Conservation (phyloP, 2,888 invertebrate genomes). For the Diadegma fenestrale region DNA sequence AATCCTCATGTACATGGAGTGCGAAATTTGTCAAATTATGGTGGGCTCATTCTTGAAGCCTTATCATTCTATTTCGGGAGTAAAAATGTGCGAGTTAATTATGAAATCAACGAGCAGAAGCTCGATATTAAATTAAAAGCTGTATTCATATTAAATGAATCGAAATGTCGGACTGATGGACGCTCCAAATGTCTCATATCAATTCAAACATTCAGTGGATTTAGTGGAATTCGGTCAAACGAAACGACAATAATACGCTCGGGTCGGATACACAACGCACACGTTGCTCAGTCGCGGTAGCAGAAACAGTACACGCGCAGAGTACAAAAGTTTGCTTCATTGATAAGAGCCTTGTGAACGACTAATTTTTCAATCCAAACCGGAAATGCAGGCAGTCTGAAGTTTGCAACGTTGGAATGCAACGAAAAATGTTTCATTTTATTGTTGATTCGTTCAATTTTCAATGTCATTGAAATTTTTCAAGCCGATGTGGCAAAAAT, state of each 20-base stretch:
- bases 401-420: too few relatives aligned
- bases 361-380: neutral
- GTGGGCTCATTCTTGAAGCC: neutral
- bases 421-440: too few relatives aligned
- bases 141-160: slow-evolving; percentile 28
- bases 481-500: too few relatives aligned
- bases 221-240: neutral
- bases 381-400: too few relatives aligned
- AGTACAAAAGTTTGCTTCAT: neutral
- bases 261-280: neutral
- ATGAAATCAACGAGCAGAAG: slow-evolving; percentile 36
- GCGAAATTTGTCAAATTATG: neutral
- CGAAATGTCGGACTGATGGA: neutral
- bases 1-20: neutral
- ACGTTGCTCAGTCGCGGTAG: neutral
- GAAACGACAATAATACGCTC: neutral
- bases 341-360: neutral
- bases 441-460: too few relatives aligned
- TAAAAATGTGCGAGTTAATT: neutral
- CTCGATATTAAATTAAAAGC: slow-evolving; percentile 13
- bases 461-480: too few relatives aligned
- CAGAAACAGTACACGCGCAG: neutral
- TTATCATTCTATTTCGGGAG: neutral
- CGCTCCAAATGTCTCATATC: neutral
- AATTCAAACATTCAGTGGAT: neutral